Percentiles rank a stretch among this genome's conserved stretches.
Conservation (phyloP, 2,888 invertebrate genomes). For the Beris chalybata region DNA sequence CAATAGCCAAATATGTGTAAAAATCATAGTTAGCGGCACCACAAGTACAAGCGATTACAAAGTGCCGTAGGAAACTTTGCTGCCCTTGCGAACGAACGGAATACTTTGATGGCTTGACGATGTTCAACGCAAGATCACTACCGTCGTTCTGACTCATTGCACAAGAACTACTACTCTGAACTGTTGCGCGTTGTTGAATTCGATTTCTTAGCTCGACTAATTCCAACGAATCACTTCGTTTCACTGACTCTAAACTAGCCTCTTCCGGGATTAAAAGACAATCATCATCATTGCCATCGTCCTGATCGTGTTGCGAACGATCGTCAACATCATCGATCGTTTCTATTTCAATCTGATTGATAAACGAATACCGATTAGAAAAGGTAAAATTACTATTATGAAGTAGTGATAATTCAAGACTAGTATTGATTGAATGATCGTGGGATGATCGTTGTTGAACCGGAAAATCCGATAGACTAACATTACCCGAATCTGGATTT, state of each 20-base stretch:
- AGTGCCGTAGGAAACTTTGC: conserved; percentile 58
- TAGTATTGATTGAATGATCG: conserved; percentile 43
- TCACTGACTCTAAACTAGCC: conserved; percentile 33
- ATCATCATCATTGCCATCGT: not conserved
- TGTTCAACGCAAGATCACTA: conserved; percentile 18
- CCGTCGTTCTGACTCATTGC: conserved; percentile 34
- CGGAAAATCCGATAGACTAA: conserved; percentile 52
- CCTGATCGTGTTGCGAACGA: not conserved
- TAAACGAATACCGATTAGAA: conserved; percentile 34
- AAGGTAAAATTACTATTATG: conserved; percentile 48
- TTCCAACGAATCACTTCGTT: conserved; percentile 23
- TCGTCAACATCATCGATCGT: conserved; percentile 14
- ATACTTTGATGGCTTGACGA: conserved; percentile 5
- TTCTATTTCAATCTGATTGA: conserved; percentile 36
- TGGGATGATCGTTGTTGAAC: conserved; percentile 35
- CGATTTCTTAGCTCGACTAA: conserved; percentile 31
- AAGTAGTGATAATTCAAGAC: conserved; percentile 47
- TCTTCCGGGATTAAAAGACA: not conserved
- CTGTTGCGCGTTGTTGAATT: not conserved
- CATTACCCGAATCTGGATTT: conserved; percentile 55
- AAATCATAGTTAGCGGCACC: conserved; percentile 74
- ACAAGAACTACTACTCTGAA: conserved; percentile 2
- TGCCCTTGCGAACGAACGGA: conserved; percentile 36
- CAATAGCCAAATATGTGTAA: conserved; percentile 72
- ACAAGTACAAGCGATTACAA: conserved; percentile 77